Conservation (phyloP, 1,140 invertebrate genomes). For the Kradibia gibbosae region DNA sequence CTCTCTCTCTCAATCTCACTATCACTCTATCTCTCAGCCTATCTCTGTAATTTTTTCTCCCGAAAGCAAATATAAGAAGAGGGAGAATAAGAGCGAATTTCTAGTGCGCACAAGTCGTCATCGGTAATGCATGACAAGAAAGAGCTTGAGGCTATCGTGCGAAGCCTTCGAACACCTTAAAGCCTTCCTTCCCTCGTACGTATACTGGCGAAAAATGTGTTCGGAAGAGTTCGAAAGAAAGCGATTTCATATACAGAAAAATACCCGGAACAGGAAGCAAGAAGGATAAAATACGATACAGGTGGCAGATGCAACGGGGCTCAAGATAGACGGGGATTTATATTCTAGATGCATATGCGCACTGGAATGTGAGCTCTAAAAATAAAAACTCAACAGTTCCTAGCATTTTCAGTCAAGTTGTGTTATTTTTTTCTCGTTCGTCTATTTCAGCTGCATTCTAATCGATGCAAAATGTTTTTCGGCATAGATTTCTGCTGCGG, state of each 20-base stretch:
- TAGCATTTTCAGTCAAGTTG: not conserved
- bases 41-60: no score
- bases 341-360: conserved; percentile 39
- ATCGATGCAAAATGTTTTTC: conserved; percentile 12
- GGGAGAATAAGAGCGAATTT: not conserved
- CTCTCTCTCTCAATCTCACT: no score
- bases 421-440: not conserved
- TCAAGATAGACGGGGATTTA: conserved; percentile 25
- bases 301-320: conserved; percentile 49
- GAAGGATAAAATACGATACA: conserved; percentile 52
- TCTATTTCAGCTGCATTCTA: conserved; percentile 10
- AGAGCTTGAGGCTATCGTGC: not conserved
- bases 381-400: conserved; percentile 25
- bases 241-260: not conserved
- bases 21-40: no score
- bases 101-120: not conserved
- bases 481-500: not conserved
- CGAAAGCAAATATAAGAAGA: not conserved
- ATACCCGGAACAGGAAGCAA: no score
- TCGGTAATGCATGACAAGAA: conserved; percentile 3
- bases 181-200: not conserved
- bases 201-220: not conserved
- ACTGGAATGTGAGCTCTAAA: not conserved
- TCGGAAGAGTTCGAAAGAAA: conserved; percentile 1
- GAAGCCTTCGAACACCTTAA: not conserved